phyloP scores from a whole-genome alignment of 1,140 invertebrate genomes.

The Hormaphis cornu region DNA sequence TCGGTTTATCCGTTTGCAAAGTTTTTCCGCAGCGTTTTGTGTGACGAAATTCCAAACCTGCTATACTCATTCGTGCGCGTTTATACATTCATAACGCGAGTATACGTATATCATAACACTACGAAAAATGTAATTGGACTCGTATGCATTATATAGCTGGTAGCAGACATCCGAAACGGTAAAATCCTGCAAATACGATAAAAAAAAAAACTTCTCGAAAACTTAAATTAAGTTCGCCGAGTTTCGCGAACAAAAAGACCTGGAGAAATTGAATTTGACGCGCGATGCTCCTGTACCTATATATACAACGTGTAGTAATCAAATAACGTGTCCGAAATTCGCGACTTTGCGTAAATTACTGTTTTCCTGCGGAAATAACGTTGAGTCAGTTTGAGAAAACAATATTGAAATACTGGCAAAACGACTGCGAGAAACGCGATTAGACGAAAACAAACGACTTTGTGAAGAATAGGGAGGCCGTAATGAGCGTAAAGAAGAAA shows the following conservation, averaged over 20 bases:
- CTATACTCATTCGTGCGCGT: too few relatives aligned
- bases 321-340: slow-evolving; percentile 1
- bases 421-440: neutral
- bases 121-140: too few relatives aligned
- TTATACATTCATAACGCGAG: too few relatives aligned
- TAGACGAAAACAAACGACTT: neutral
- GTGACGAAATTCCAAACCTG: too few relatives aligned
- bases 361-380: neutral
- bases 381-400: neutral
- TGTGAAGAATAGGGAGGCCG: too few relatives aligned
- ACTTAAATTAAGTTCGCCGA: neutral
- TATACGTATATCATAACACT: too few relatives aligned
- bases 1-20: too few relatives aligned
- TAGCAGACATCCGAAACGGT: too few relatives aligned
- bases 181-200: too few relatives aligned
- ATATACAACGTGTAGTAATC: too few relatives aligned
- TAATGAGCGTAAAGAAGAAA: neutral
- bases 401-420: neutral
- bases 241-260: neutral
- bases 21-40: too few relatives aligned
- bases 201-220: slow-evolving; percentile 1
- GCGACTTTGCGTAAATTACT: neutral
- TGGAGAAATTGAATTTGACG: neutral
- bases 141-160: too few relatives aligned
- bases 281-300: neutral